Evolutionary conservation across 2,888 invertebrate genomes (phyloP).

Genomic region (Augiades crinisus): DNA sequence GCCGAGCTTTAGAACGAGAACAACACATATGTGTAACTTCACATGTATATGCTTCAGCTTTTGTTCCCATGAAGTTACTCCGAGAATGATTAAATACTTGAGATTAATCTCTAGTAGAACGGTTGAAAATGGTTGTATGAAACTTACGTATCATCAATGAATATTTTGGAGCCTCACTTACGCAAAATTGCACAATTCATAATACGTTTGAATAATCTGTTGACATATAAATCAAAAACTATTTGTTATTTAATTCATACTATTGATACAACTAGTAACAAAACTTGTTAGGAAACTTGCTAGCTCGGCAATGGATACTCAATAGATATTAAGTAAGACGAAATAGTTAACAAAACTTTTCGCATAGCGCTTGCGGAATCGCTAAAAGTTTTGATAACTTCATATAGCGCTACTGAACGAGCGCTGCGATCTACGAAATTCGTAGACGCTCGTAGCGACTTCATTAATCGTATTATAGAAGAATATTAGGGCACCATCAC

Average conservation of each 20-base stretch:
- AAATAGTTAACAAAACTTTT: constrained; percentile 1
- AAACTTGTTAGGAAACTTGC: not conserved
- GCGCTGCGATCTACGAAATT: constrained; percentile 39
- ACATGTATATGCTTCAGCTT: constrained; percentile 3
- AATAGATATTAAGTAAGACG: constrained; percentile 1
- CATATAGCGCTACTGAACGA: not conserved
- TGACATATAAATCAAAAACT: not conserved
- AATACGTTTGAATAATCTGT: not conserved
- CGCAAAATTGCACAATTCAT: not conserved
- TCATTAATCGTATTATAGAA: not conserved
- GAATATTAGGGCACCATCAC: not conserved
- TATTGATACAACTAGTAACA: not conserved
- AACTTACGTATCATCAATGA: not conserved
- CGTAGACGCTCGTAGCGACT: constrained; percentile 48
- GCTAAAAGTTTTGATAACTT: constrained; percentile 18
- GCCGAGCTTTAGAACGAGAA: constrained; percentile 23
- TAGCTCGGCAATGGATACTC: not conserved
- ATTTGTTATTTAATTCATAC: not conserved
- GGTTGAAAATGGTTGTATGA: not conserved
- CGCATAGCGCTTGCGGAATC: not conserved
- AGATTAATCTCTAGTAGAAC: not conserved
- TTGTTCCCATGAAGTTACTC: constrained; percentile 8
- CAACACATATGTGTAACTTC: not conserved
- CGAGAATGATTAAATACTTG: constrained; percentile 6
- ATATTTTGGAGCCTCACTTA: not conserved